Percentiles rank a stretch among this genome's conserved stretches.
phyloP scores from a whole-genome alignment of 2,888 invertebrate genomes.

The Rotaria magnacalcarata region DNA sequence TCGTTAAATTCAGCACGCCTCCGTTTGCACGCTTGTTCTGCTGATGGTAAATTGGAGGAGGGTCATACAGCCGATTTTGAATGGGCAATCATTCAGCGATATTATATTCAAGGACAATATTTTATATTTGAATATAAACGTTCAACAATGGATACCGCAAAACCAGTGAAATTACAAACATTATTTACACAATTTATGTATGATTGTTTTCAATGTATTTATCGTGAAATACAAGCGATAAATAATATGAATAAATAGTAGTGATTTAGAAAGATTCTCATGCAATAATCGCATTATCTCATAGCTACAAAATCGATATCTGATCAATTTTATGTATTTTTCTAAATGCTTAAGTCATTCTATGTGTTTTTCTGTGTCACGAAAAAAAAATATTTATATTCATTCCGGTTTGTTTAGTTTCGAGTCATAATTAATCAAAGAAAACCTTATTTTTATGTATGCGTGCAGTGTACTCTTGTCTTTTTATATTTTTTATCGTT shows the following conservation, averaged over 20 bases:
- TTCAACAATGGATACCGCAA: neutral
- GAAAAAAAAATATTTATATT: no score
- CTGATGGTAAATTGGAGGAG: slow-evolving; percentile 72
- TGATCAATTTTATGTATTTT: neutral
- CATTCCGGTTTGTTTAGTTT: neutral
- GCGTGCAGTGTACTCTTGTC: neutral
- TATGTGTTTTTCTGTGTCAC: no score
- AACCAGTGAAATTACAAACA: neutral
- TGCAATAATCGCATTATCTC: neutral
- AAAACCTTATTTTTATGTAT: neutral
- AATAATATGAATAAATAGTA: neutral
- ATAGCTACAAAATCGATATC: neutral
- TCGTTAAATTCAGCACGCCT: slow-evolving; percentile 57
- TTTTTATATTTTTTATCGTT: neutral
- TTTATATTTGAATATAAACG: slow-evolving; percentile 77
- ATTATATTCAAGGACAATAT: slow-evolving; percentile 54
- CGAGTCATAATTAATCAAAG: neutral
- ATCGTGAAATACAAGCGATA: neutral
- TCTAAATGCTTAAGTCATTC: no score
- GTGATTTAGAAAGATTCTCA: neutral
- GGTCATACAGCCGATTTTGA: slow-evolving; percentile 74
- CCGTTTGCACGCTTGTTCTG: slow-evolving; percentile 76
- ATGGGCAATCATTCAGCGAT: slow-evolving; percentile 70
- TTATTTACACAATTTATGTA: neutral
- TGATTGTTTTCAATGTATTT: slow-evolving; percentile 15